A percentile compares a stretch with the other conserved stretches of the same genome.
These are phyloP conservation scores for Nemotelus nigrinus DNA, from an alignment of 2,888 invertebrate genomes.

Conservation along the genomic window DNA sequence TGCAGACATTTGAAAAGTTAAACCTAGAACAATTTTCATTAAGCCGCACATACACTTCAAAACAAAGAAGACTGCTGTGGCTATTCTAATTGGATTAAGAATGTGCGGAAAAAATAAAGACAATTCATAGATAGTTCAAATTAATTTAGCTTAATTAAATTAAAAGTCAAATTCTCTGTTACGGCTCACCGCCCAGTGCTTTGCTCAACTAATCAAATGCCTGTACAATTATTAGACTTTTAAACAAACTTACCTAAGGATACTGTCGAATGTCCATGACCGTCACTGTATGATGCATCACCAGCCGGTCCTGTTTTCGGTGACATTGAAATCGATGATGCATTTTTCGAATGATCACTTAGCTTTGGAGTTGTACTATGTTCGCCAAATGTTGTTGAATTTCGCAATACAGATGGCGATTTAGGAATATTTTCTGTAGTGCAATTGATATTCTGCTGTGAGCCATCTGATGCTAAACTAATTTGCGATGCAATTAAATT, in stretches of 20 bases:
- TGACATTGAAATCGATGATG: conserved; percentile 39
- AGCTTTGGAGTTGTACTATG: conserved; percentile 40
- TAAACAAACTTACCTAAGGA: conserved; percentile 29
- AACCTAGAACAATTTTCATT: too few relatives aligned
- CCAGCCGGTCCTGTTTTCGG: conserved; percentile 47
- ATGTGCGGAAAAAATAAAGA: neutral
- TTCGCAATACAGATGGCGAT: conserved; percentile 49
- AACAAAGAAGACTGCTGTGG: too few relatives aligned
- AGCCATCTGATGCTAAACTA: conserved; percentile 56
- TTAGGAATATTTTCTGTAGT: conserved; percentile 51
- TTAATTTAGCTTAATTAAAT: neutral
- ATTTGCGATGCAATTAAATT: conserved; percentile 43
- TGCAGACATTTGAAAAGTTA: too few relatives aligned
- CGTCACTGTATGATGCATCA: conserved; percentile 42
- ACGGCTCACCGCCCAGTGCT: too few relatives aligned
- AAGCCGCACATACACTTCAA: too few relatives aligned
- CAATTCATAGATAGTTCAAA: neutral
- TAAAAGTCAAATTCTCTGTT: too few relatives aligned
- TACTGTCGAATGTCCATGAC: conserved; percentile 34
- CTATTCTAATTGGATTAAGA: too few relatives aligned
- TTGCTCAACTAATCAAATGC: too few relatives aligned
- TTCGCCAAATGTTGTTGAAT: conserved; percentile 42
- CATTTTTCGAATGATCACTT: conserved; percentile 50
- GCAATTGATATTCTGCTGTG: conserved; percentile 42
- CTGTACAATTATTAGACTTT: too few relatives aligned